Percentiles rank a stretch among this genome's conserved stretches.
These are phyloP conservation scores for Listrodromus nycthemerus DNA, from an alignment of 2,888 invertebrate species.

Conservation along the genomic window DNA sequence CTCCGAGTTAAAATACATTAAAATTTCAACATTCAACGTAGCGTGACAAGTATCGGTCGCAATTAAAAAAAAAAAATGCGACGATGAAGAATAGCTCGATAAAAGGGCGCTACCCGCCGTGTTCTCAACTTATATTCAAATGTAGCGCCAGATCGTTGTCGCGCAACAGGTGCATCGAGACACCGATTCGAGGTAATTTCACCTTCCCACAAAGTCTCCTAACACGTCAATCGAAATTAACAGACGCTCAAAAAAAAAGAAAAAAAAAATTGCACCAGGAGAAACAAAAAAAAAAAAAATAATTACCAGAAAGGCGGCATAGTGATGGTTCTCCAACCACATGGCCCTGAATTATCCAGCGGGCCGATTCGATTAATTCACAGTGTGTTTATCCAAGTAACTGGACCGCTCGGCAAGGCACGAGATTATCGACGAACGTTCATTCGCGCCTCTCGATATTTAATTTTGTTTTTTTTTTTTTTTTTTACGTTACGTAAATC, in stretches of 20 bases:
- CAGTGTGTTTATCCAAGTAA: constrained; percentile 27
- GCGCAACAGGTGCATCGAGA: constrained; percentile 67
- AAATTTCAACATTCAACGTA: too few relatives aligned
- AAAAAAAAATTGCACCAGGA: not conserved
- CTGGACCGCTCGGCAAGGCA: not conserved
- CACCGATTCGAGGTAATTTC: constrained; percentile 33
- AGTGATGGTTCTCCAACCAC: constrained; percentile 65
- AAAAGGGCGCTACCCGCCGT: too few relatives aligned
- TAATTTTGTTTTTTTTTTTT: not conserved
- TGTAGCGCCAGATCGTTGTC: constrained; percentile 66
- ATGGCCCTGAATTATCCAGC: constrained; percentile 67
- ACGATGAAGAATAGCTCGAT: too few relatives aligned
- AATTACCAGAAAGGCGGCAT: constrained; percentile 72
- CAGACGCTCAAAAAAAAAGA: too few relatives aligned
- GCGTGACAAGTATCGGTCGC: too few relatives aligned
- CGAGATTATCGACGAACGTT: not conserved
- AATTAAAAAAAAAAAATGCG: too few relatives aligned
- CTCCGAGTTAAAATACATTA: too few relatives aligned
- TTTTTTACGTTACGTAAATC: not conserved
- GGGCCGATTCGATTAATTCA: constrained; percentile 55
- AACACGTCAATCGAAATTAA: not conserved
- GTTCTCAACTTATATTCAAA: constrained; percentile 80
- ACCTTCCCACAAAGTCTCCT: not conserved
- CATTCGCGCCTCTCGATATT: not conserved
- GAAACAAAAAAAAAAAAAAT: constrained; percentile 18